Conservation (phyloP, 2,888 invertebrate species). For the Taenaris catops region DNA sequence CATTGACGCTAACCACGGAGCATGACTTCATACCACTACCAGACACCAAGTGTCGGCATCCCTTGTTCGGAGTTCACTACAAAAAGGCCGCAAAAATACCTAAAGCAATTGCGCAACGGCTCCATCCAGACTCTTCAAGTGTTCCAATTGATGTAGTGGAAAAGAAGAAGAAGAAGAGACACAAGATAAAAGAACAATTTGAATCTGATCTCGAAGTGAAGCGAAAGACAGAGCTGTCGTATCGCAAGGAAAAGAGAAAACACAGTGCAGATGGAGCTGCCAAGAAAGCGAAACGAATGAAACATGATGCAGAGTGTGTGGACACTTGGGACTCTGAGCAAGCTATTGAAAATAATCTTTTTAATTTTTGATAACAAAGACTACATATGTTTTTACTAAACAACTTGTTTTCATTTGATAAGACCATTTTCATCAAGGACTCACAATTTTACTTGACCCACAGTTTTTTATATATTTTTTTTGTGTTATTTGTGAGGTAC, state of each 20-base stretch:
- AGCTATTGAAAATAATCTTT: conserved; percentile 61
- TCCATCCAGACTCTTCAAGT: conserved; percentile 23
- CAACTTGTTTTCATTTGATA: too few species aligned
- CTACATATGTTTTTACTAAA: too few species aligned
- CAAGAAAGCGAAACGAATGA: conserved; percentile 36
- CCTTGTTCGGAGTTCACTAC: conserved; percentile 56
- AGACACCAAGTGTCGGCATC: conserved; percentile 60
- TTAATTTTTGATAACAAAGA: conserved; percentile 53
- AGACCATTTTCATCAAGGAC: too few species aligned
- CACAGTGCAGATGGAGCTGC: conserved; percentile 15
- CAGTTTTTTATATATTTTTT: too few species aligned
- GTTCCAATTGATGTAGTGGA: not conserved
- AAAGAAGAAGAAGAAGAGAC: conserved; percentile 40
- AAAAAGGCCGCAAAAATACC: conserved; percentile 49
- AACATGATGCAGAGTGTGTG: conserved; percentile 39
- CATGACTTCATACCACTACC: conserved; percentile 53
- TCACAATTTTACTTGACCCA: too few species aligned
- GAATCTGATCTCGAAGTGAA: conserved; percentile 19
- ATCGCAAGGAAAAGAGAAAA: conserved; percentile 36
- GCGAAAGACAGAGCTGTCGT: conserved; percentile 2
- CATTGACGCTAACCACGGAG: conserved; percentile 36
- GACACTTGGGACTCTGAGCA: conserved; percentile 60
- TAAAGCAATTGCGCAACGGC: conserved; percentile 33
- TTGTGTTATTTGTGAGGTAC: too few species aligned
- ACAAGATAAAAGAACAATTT: conserved; percentile 30